phyloP scores from a whole-genome alignment of 2,113 vertebrate species.

The Hemichromis elongatus region DNA sequence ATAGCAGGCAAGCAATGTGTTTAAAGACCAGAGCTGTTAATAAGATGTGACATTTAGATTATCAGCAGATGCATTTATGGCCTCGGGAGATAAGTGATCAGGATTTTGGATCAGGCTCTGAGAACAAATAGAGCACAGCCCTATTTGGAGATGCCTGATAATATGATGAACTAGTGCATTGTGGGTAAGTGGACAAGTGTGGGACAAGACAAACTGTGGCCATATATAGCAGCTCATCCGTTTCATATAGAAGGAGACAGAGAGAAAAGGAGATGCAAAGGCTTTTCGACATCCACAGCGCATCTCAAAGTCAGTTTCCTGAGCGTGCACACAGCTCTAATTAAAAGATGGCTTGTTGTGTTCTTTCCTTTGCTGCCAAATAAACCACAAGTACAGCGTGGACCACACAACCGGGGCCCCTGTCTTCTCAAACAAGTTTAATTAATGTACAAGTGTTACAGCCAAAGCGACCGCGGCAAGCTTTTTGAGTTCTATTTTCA shows the following conservation, averaged over 20 bases:
- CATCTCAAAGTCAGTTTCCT: slow-evolving; percentile 53
- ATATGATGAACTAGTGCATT: slow-evolving; percentile 24
- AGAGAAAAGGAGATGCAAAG: slow-evolving; percentile 5
- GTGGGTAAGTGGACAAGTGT: slow-evolving; percentile 27
- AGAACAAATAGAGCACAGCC: slow-evolving; percentile 34
- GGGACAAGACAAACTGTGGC: slow-evolving; percentile 18
- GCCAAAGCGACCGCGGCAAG: slow-evolving; percentile 3
- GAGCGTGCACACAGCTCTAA: slow-evolving; percentile 55
- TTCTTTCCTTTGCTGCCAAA: slow-evolving; percentile 58
- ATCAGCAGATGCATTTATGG: slow-evolving; percentile 58
- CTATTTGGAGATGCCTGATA: slow-evolving; percentile 54
- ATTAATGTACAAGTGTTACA: slow-evolving; percentile 40
- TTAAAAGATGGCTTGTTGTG: slow-evolving; percentile 65
- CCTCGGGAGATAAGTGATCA: slow-evolving; percentile 50
- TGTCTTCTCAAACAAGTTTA: slow-evolving; percentile 34
- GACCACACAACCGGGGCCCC: slow-evolving; percentile 63
- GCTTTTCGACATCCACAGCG: slow-evolving; percentile 17
- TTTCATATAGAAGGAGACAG: slow-evolving; percentile 6
- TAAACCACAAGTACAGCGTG: slow-evolving; percentile 47
- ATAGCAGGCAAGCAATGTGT: slow-evolving; percentile 7
- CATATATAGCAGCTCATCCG: slow-evolving; percentile 48
- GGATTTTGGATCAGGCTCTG: slow-evolving; percentile 40
- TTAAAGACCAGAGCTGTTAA: slow-evolving; percentile 42
- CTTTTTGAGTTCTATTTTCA: slow-evolving; percentile 21
- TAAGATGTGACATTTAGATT: slow-evolving; percentile 53